A percentile compares a stretch with the other conserved stretches of the same genome.
These are phyloP conservation scores for Nemotelus nigrinus DNA, from an alignment of 2,888 invertebrate genomes.

Conservation along the genomic window DNA sequence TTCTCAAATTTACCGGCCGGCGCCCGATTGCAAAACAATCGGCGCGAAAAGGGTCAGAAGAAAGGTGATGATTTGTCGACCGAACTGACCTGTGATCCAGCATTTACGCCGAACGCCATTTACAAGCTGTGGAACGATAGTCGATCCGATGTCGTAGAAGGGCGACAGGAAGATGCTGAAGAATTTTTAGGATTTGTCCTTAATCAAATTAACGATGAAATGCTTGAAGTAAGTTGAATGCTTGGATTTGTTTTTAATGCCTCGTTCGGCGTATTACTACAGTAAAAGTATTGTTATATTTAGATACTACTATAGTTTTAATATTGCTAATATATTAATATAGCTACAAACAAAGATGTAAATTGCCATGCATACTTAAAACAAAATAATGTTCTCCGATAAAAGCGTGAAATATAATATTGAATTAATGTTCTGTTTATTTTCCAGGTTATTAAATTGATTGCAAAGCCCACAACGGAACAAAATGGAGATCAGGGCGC, in stretches of 20 bases:
- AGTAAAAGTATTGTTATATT: no score
- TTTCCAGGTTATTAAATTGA: slow-evolving; percentile 70
- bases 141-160: slow-evolving; percentile 81
- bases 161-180: slow-evolving; percentile 96
- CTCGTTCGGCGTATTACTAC: background rate
- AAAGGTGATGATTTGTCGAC: slow-evolving; percentile 64
- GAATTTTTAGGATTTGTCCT: slow-evolving; percentile 93
- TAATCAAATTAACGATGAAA: slow-evolving; percentile 95
- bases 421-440: slow-evolving; percentile 16
- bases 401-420: background rate
- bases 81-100: slow-evolving; percentile 76
- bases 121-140: slow-evolving; percentile 85
- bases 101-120: slow-evolving; percentile 90
- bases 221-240: slow-evolving; percentile 79
- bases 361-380: no score
- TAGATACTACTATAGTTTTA: no score
- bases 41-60: slow-evolving; percentile 62
- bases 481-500: slow-evolving; percentile 66
- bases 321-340: no score
- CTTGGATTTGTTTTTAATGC: background rate
- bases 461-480: slow-evolving; percentile 67
- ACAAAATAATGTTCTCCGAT: slow-evolving; percentile 50
- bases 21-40: slow-evolving; percentile 65
- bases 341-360: no score
- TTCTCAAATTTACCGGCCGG: slow-evolving; percentile 75